Evolutionary conservation across 2,888 invertebrate genomes (phyloP), one percentile per base, ranked within the genome.

Genomic region (Coenonympha glycerion): DNA sequence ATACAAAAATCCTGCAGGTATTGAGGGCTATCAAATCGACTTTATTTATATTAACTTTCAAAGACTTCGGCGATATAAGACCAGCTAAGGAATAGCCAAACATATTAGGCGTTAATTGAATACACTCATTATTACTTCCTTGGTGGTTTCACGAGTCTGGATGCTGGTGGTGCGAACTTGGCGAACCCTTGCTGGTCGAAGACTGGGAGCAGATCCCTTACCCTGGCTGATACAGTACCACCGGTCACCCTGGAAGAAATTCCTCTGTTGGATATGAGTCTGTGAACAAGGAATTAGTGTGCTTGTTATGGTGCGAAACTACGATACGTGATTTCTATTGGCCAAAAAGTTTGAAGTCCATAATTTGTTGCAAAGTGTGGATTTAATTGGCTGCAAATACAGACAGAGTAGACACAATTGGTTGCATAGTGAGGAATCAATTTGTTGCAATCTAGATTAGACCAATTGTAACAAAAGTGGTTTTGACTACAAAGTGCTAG

Each of bases 131-230:
- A 11, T 49, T 34, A 55, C 69, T 84, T 84, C 58, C 77, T 71
- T 51, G 85, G 70, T 34, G 92, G 92, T 69, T 92, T 92, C 66
- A 93, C 91, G 63, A 92, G 90, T 67, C 94, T 91, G 62, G 92
- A 94, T 28, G 93, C 90, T 51, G 95, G 95, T 44, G 95, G 92
- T 21, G 94, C 93, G 69, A 94, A 90, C 84, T 94, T 93, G 66
- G 92, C 88, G 81, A 95, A 95, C n/a, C 94, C 94, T 60, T 94
- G 90, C 65, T 94, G 92, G 79, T 95, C 95, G 76, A 95, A 95
- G 44, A 95, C 95, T 22, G 95, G 95, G 61, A 94, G 88, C 51
- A 93, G 78, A 65, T 93, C 93, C 53, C 92, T 89, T 44, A 93
- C 92, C 64, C 92, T 88, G 60, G 92, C 91, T 19, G 92, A 90